These are phyloP conservation scores for Anoplius nigerrimus DNA, from an alignment of 2,888 invertebrate species.

Conservation along the genomic window DNA sequence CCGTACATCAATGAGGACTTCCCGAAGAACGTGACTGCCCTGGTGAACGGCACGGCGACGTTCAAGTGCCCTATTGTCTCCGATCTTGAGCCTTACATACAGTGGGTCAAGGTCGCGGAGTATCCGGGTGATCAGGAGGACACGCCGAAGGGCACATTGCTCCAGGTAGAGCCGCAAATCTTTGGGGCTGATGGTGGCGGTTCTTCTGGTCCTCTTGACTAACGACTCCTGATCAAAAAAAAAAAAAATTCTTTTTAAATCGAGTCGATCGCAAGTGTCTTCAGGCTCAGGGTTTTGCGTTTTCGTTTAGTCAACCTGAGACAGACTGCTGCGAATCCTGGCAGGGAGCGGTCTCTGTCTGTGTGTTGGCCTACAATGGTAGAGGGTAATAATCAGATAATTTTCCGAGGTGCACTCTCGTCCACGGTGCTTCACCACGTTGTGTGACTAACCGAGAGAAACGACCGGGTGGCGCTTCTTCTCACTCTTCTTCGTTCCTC, in stretches of 20 bases:
- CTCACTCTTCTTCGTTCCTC: background rate
- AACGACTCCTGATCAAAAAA: background rate
- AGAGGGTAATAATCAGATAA: too few relatives aligned
- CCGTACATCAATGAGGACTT: slow-evolving; percentile 89
- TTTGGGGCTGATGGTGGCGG: slow-evolving; percentile 55
- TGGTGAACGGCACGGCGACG: slow-evolving; percentile 82
- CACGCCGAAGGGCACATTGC: slow-evolving; percentile 71
- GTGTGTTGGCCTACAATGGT: too few relatives aligned
- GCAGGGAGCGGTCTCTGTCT: too few relatives aligned
- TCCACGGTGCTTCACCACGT: too few relatives aligned
- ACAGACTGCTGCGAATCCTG: too few relatives aligned
- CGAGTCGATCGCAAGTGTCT: too few relatives aligned
- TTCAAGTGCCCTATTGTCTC: slow-evolving; percentile 87
- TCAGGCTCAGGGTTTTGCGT: too few relatives aligned
- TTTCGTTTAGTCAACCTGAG: too few relatives aligned
- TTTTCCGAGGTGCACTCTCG: too few relatives aligned
- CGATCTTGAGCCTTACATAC: slow-evolving; percentile 88
- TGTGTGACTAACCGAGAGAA: too few relatives aligned
- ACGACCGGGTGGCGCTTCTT: background rate
- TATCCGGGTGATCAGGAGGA: slow-evolving; percentile 66
- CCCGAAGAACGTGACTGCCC: slow-evolving; percentile 88
- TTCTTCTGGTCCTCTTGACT: slow-evolving; percentile 38
- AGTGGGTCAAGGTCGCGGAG: slow-evolving; percentile 82
- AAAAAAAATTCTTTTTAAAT: too few relatives aligned
- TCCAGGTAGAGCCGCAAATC: slow-evolving; percentile 72